Evolutionary conservation across 1,140 invertebrate genomes (phyloP).

Genomic region (Drosophila ogumai): DNA sequence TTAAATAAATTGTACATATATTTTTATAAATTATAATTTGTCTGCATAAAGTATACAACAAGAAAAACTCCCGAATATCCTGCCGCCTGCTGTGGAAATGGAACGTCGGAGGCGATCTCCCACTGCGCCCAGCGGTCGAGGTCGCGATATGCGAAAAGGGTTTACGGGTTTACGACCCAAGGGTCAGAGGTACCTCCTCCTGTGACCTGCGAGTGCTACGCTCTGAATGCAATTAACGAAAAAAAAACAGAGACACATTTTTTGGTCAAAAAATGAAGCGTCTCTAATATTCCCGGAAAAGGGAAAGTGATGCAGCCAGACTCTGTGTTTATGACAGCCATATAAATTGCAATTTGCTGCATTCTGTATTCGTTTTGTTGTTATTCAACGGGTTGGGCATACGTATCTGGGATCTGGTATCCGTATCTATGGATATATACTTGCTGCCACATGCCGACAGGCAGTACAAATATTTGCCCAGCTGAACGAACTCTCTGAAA

Average conservation of each 20-base stretch:
- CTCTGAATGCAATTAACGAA: constrained; percentile 73
- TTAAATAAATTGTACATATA: constrained; percentile 1
- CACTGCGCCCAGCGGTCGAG: constrained; percentile 45
- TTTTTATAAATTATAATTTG: too few species aligned
- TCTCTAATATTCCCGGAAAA: constrained; percentile 71
- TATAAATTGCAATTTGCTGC: constrained; percentile 78
- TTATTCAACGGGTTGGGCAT: constrained; percentile 57
- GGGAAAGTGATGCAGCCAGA: constrained; percentile 65
- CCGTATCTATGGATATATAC: constrained; percentile 14
- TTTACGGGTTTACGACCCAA: constrained; percentile 36
- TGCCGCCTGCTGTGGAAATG: constrained; percentile 66
- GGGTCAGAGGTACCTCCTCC: constrained; percentile 26
- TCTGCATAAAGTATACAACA: neutral
- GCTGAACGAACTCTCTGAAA: constrained; percentile 18
- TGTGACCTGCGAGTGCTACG: constrained; percentile 51
- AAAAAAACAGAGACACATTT: constrained; percentile 27
- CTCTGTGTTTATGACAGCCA: constrained; percentile 71
- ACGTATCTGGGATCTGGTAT: constrained; percentile 25
- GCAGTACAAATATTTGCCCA: constrained; percentile 74
- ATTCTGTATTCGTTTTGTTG: constrained; percentile 46
- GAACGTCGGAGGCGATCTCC: constrained; percentile 47
- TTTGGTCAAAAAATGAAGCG: constrained; percentile 72
- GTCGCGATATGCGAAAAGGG: constrained; percentile 37
- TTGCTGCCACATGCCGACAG: constrained; percentile 66
- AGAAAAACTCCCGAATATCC: neutral